Conservation (phyloP, 1,140 invertebrate genomes). For the Rhynchophorus ferrugineus region DNA sequence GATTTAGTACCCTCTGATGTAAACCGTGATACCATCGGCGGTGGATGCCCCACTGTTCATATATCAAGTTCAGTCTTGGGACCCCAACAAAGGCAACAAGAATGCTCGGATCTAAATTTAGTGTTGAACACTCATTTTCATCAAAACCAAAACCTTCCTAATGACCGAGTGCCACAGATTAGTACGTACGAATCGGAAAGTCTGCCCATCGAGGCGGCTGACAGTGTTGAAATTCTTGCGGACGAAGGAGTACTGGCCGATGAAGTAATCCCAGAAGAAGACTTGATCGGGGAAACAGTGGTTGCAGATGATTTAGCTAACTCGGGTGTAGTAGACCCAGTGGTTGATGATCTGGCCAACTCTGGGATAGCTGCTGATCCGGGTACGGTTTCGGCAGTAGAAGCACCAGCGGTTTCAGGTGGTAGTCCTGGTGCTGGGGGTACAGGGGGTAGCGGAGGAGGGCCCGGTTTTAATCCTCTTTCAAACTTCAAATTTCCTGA, state of each 20-base stretch:
- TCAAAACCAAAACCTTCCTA: conserved; percentile 24
- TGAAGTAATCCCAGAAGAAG: conserved; percentile 7
- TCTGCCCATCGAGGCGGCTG: neutral
- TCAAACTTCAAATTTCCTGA: conserved; percentile 29
- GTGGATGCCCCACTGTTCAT: conserved; percentile 32
- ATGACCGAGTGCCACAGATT: conserved; percentile 16
- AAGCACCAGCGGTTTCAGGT: conserved; percentile 20
- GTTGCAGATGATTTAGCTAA: conserved; percentile 11
- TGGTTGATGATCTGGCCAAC: neutral
- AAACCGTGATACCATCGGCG: conserved; percentile 10
- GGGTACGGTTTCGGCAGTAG: conserved; percentile 12
- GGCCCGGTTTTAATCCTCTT: conserved; percentile 39
- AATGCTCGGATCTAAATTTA: conserved; percentile 37
- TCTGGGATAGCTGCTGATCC: conserved; percentile 5
- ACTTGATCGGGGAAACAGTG: conserved; percentile 12
- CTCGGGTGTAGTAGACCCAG: conserved; percentile 7
- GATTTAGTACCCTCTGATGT: conserved; percentile 27
- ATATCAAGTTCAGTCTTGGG: conserved; percentile 30
- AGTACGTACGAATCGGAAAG: conserved; percentile 25
- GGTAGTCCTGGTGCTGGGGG: conserved; percentile 35
- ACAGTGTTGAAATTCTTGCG: conserved; percentile 5
- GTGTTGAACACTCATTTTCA: conserved; percentile 37
- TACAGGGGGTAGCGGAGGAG: conserved; percentile 31
- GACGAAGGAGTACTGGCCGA: too few relatives aligned
- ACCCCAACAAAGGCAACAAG: conserved; percentile 28